Evolutionary conservation across 2,797 vertebrate species (phyloP).

Genomic region (Pangasius larnaudii): DNA sequence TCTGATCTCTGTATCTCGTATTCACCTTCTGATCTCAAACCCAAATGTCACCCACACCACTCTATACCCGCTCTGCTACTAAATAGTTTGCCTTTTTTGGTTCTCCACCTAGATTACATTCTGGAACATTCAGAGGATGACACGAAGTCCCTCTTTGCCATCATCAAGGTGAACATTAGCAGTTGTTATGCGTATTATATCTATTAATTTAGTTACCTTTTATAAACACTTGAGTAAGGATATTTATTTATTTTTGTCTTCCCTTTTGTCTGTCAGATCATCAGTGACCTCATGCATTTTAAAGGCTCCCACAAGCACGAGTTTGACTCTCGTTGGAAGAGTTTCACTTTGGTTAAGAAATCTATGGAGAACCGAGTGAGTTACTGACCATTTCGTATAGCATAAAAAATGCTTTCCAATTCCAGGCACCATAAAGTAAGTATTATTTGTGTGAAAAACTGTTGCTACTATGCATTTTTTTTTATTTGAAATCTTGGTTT

Average conservation of each 20-base stretch:
- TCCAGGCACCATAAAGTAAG: neutral
- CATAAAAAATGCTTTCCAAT: neutral
- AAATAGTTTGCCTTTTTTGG: neutral
- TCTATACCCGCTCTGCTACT: neutral
- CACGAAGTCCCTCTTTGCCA: constrained; percentile 94
- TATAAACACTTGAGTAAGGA: neutral
- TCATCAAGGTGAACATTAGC: constrained; percentile 87
- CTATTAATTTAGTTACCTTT: neutral
- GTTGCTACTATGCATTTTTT: neutral
- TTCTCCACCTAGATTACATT: constrained; percentile 83
- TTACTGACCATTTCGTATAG: constrained; percentile 40
- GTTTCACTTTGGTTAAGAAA: constrained; percentile 96
- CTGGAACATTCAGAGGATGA: constrained; percentile 95
- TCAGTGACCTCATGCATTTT: constrained; percentile 93
- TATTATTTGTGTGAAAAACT: neutral
- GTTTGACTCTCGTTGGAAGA: constrained; percentile 97
- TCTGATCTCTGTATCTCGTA: neutral
- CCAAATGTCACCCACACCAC: neutral
- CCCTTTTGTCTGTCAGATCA: constrained; percentile 79
- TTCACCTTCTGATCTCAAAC: neutral
- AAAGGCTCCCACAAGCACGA: constrained; percentile 95
- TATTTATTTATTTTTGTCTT: neutral
- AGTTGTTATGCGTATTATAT: neutral
- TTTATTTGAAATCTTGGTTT: constrained; percentile 18
- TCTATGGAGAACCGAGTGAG: constrained; percentile 98